phyloP scores from a whole-genome alignment of 2,797 vertebrate genomes.

The Mormyrus proboscirostris region DNA sequence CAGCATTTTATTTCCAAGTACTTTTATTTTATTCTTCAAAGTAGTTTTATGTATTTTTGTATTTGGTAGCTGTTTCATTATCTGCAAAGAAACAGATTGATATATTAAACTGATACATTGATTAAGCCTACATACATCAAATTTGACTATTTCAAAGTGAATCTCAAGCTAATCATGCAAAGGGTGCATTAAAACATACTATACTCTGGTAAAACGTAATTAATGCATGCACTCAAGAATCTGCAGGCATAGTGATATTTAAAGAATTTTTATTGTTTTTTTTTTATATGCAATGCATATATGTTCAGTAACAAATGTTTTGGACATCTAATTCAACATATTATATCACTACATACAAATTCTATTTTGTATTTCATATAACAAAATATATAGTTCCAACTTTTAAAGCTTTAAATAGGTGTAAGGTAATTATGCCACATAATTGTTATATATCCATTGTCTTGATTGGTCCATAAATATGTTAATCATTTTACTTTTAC shows the following conservation, averaged over 20 bases:
- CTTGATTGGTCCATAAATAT: slow-evolving; percentile 3
- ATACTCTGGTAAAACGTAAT: slow-evolving; percentile 34
- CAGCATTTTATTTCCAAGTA: slow-evolving; percentile 2
- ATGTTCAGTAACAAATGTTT: slow-evolving; percentile 57
- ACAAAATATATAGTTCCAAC: slow-evolving; percentile 51
- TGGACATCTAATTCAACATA: slow-evolving; percentile 46
- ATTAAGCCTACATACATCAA: slow-evolving; percentile 44
- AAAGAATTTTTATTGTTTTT: slow-evolving; percentile 29
- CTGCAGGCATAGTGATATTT: slow-evolving; percentile 51
- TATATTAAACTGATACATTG: slow-evolving; percentile 18
- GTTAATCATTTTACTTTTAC: neutral
- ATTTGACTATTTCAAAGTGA: slow-evolving; percentile 51
- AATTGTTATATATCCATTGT: neutral
- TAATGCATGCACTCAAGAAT: slow-evolving; percentile 39
- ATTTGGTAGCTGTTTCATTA: neutral
- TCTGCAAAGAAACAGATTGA: slow-evolving; percentile 12
- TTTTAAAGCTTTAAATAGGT: slow-evolving; percentile 32
- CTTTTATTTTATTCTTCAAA: neutral
- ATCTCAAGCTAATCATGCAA: slow-evolving; percentile 56
- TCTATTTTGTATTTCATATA: slow-evolving; percentile 43
- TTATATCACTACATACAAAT: slow-evolving; percentile 38
- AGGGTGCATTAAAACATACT: slow-evolving; percentile 32
- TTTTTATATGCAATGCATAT: slow-evolving; percentile 31
- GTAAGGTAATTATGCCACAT: neutral
- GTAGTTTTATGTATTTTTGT: neutral